Conservation (phyloP, 1,140 invertebrate species). For the Drosophila pseudoobscura region DNA sequence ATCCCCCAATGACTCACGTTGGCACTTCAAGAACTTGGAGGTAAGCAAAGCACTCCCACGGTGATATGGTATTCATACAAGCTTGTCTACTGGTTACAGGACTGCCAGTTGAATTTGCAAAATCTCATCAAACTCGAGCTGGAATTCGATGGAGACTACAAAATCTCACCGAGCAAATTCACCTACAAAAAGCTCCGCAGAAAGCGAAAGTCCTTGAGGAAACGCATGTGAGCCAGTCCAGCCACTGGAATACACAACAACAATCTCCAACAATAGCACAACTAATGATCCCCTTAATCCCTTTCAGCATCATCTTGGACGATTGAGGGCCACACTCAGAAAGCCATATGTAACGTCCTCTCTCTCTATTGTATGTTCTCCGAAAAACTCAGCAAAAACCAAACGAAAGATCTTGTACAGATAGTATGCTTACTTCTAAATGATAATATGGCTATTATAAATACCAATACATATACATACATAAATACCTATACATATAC, state of each 20-base stretch:
- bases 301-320: slow-evolving; percentile 66
- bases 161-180: slow-evolving; percentile 82
- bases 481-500: slow-evolving; percentile 44
- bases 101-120: slow-evolving; percentile 82
- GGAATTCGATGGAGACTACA: slow-evolving; percentile 83
- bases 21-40: slow-evolving; percentile 81
- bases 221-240: slow-evolving; percentile 62
- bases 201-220: slow-evolving; percentile 76
- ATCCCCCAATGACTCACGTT: slow-evolving; percentile 63
- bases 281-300: not conserved
- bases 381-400: slow-evolving; percentile 34
- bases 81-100: slow-evolving; percentile 31
- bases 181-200: slow-evolving; percentile 79
- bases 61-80: too few species aligned
- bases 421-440: slow-evolving; percentile 77
- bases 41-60: slow-evolving; percentile 21
- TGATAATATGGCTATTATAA: slow-evolving; percentile 72
- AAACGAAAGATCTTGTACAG: slow-evolving; percentile 68
- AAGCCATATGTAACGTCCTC: slow-evolving; percentile 31
- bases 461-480: slow-evolving; percentile 49
- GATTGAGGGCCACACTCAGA: slow-evolving; percentile 26
- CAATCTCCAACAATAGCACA: too few species aligned
- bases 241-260: too few species aligned
- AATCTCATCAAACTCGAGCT: slow-evolving; percentile 80
- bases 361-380: slow-evolving; percentile 43